Evolutionary conservation across 2,113 vertebrate genomes (phyloP).

Genomic region (Ictalurus punctatus): DNA sequence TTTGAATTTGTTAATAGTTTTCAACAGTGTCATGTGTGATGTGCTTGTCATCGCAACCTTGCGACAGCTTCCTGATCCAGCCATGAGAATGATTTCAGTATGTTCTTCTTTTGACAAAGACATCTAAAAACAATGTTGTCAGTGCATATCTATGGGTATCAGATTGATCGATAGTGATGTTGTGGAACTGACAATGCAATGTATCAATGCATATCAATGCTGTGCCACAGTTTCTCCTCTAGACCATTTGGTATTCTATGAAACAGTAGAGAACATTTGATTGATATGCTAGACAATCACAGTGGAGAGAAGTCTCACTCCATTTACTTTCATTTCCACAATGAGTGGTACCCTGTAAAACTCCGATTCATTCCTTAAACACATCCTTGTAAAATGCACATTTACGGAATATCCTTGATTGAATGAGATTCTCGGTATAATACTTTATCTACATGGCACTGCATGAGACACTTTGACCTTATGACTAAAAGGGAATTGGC

Average conservation of each 20-base stretch:
- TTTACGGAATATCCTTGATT: conserved; percentile 25
- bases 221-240: conserved; percentile 9
- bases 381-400: conserved; percentile 39
- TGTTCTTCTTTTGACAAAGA: too few species aligned
- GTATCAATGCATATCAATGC: conserved; percentile 28
- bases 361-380: conserved; percentile 49
- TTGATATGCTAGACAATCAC: conserved; percentile 53
- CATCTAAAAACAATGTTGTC: background rate
- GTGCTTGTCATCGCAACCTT: too few species aligned
- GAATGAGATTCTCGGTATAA: conserved; percentile 13
- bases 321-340: conserved; percentile 49
- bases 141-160: background rate
- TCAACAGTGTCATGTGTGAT: too few species aligned
- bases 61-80: too few species aligned
- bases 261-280: conserved; percentile 41
- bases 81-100: too few species aligned
- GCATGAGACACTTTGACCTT: conserved; percentile 24
- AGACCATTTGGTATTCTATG: conserved; percentile 43
- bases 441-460: background rate
- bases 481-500: background rate
- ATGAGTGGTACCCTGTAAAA: conserved; percentile 35
- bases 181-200: conserved; percentile 1
- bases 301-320: conserved; percentile 44
- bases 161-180: conserved; percentile 20
- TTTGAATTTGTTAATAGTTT: too few species aligned